Conservation (phyloP, 2,113 vertebrate species). For the Pogona vitticeps region DNA sequence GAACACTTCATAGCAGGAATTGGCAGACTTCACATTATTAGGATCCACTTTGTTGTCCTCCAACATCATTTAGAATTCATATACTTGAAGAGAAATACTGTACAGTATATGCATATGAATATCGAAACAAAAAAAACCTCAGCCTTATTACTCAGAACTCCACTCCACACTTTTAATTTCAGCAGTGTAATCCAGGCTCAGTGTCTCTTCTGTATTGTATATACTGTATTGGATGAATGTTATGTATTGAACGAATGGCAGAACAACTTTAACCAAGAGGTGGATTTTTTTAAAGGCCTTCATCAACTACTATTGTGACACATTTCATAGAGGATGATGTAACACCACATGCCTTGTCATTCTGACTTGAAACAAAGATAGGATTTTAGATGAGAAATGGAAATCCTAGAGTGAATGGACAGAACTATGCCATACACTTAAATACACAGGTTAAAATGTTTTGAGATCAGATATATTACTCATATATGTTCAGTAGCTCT, state of each 20-base stretch:
- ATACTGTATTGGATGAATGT: neutral
- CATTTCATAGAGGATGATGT: neutral
- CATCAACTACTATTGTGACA: conserved; percentile 11
- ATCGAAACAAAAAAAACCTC: no score
- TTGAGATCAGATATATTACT: neutral
- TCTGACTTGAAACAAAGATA: conserved; percentile 2
- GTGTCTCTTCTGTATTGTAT: neutral
- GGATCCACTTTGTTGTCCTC: no score
- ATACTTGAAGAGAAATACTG: no score
- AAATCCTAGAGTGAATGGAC: neutral
- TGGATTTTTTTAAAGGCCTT: neutral
- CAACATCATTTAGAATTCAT: no score
- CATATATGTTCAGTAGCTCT: no score
- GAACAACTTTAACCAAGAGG: neutral
- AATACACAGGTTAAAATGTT: neutral
- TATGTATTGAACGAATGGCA: neutral
- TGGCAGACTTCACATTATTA: no score
- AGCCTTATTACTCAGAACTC: no score
- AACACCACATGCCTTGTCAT: neutral
- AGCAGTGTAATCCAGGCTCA: neutral
- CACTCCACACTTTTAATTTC: no score
- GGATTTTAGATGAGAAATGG: neutral
- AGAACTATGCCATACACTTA: neutral
- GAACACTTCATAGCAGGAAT: no score
- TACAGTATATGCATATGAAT: no score